Evolutionary conservation across 2,888 invertebrate genomes (phyloP).

Genomic region (Microplitis deprimator): DNA sequence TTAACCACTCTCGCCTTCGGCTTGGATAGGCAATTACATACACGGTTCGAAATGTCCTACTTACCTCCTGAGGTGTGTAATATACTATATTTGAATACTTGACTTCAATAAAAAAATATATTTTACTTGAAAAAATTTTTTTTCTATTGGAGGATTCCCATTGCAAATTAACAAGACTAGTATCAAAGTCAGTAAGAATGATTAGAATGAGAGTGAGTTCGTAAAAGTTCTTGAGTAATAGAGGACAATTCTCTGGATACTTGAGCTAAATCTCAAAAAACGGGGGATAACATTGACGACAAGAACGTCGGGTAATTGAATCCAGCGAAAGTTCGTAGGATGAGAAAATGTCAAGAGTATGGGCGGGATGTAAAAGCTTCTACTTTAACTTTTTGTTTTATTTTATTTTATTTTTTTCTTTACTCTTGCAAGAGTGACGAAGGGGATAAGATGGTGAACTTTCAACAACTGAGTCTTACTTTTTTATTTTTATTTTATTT

Average conservation of each 20-base stretch:
- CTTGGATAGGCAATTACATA: too few species aligned
- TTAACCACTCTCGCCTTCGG: too few species aligned
- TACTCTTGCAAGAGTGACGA: slow-evolving; percentile 7
- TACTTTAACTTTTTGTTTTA: slow-evolving; percentile 7
- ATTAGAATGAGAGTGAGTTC: slow-evolving; percentile 11
- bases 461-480: slow-evolving; percentile 14
- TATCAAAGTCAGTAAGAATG: slow-evolving; percentile 14
- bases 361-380: slow-evolving; percentile 26
- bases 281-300: slow-evolving; percentile 23
- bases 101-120: neutral
- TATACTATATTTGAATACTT: too few species aligned
- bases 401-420: neutral
- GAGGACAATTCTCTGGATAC: slow-evolving; percentile 18
- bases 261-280: slow-evolving; percentile 24
- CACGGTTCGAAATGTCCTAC: too few species aligned
- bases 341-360: slow-evolving; percentile 4
- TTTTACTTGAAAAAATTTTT: neutral
- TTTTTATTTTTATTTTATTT: neutral
- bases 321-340: slow-evolving; percentile 25
- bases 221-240: slow-evolving; percentile 14
- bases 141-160: neutral
- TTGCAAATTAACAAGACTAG: neutral
- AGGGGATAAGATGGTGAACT: slow-evolving; percentile 15
- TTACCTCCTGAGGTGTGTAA: too few species aligned
- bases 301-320: slow-evolving; percentile 42